A percentile compares a stretch with the other conserved stretches of the same genome.
Conservation (phyloP, 2,888 invertebrate genomes). For the Diadromus collaris region DNA sequence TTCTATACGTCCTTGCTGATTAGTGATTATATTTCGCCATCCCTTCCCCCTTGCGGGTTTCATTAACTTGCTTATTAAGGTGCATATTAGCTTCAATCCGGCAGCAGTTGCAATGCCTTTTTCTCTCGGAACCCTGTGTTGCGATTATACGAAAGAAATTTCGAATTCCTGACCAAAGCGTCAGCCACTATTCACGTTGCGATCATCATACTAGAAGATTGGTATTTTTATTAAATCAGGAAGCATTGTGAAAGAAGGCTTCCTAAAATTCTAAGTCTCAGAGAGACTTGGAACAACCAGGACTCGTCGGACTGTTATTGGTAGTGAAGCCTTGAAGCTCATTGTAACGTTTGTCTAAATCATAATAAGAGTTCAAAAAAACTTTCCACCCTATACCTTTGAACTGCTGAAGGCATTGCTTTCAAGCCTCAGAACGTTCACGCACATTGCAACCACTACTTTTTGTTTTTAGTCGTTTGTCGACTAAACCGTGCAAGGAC, state of each 20-base stretch:
- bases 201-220: background rate
- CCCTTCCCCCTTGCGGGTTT: background rate
- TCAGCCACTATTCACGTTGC: background rate
- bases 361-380: too few relatives aligned
- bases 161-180: background rate
- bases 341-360: too few relatives aligned
- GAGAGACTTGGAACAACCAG: too few relatives aligned
- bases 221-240: background rate
- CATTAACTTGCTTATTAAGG: constrained; percentile 1
- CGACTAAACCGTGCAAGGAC: background rate
- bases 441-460: background rate
- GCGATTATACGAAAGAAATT: background rate
- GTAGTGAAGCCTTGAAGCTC: too few relatives aligned
- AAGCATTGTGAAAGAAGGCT: too few relatives aligned
- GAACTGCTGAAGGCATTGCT: too few relatives aligned
- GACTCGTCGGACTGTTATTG: too few relatives aligned
- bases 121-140: background rate
- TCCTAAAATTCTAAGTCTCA: too few relatives aligned
- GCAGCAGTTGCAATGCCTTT: too few relatives aligned
- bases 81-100: background rate
- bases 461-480: background rate
- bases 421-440: background rate
- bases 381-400: too few relatives aligned
- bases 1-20: constrained; percentile 22
- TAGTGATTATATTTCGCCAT: background rate